Evolutionary conservation across 2,113 vertebrate genomes (phyloP).

Genomic region (Oryctolagus cuniculus): DNA sequence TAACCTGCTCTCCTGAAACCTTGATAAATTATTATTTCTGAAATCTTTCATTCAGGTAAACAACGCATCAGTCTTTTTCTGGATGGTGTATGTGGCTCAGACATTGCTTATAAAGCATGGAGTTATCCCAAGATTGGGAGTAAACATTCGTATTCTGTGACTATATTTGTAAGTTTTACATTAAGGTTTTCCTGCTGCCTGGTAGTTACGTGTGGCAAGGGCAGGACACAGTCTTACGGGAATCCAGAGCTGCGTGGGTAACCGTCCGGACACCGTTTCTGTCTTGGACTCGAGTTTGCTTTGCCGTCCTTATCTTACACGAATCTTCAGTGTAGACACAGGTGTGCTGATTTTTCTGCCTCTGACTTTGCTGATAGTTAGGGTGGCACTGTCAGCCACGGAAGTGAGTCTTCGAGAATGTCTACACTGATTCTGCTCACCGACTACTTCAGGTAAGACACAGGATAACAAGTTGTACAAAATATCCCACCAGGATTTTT

Average conservation of each 20-base stretch:
- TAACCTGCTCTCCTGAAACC: neutral
- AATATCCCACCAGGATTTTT: neutral
- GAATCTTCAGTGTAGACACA: neutral
- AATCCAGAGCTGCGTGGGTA: neutral
- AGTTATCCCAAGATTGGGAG: neutral
- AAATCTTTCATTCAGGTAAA: neutral
- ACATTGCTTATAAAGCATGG: neutral
- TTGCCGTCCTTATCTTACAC: neutral
- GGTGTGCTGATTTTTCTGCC: neutral
- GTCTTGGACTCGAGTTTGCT: constrained; percentile 12
- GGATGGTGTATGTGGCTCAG: neutral
- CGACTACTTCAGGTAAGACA: neutral
- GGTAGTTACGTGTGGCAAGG: neutral
- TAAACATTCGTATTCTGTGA: neutral
- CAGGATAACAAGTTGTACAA: constrained; percentile 10
- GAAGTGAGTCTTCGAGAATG: neutral
- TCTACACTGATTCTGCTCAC: no score
- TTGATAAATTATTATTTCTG: constrained; percentile 13
- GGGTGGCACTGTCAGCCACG: neutral
- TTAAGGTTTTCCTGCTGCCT: neutral
- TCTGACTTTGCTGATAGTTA: neutral
- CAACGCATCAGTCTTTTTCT: neutral
- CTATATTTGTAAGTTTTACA: neutral
- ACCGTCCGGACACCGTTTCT: neutral
- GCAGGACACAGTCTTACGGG: neutral